Evolutionary conservation across 2,113 vertebrate genomes (phyloP), one percentile per base, ranked within the genome.

Genomic region (Sebastes schlegelii): DNA sequence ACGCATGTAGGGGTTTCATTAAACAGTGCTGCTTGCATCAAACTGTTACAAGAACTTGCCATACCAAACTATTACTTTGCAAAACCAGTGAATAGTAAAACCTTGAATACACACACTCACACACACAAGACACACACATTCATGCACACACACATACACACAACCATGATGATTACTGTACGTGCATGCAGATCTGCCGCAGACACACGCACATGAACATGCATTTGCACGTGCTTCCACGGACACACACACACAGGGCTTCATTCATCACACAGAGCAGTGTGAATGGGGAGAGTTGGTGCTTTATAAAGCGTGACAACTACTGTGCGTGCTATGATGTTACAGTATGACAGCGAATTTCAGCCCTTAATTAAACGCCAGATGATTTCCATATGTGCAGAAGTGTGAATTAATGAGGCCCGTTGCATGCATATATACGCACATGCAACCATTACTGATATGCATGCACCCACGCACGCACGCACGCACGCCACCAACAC

Each of bases 391-490:
- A 69, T 81, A 10, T 43, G 68, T 77, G 80, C 73, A 60, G 51
- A 78, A 67, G 54, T 83, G 80, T 92, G 64, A 71, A 86, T 90
- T 81, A 85, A 80, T 92, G 89, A 89, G 67, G 79, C 84, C 72
- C 68, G 0, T 21, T 85, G 87, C 86, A 92, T 89, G 88, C 74
- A 42, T 23, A 34, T 34, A 34, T 34, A 65, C 75, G 77, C 64
- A 84, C 83, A 80, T 23, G 70, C 71, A 80, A 12, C 80, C 79
- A 19, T 70, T 70, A 21, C 13, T 66, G 65, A 79, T 79, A 70
- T 67, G 83, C 83, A 79, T 83, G 88, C 70, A 69, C 80, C 69
- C 70, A 72, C 9, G 70, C 82, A 80, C 6, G 40, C 70, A 72
- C 9, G 70, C 82, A 80, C 6, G 40, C 76, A 81, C 34, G 34